These are phyloP conservation scores for Micronycteris hirsuta DNA, from an alignment of 2,113 vertebrate species.

Conservation along the genomic window DNA sequence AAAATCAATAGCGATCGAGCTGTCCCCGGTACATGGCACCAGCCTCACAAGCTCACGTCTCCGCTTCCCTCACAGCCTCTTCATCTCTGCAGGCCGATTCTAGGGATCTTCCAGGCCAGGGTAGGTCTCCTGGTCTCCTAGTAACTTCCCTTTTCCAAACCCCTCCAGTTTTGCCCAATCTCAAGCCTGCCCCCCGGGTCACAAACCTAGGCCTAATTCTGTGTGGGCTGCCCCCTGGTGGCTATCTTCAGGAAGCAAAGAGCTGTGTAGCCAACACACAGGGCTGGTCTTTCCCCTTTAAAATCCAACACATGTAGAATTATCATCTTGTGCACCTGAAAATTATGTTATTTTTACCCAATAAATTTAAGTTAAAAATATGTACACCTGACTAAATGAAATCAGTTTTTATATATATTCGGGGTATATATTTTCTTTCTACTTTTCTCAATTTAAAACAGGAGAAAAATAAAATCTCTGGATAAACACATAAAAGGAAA, in stretches of 20 bases:
- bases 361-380: background rate
- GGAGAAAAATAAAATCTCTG: no score
- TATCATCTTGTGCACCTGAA: background rate
- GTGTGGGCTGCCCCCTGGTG: background rate
- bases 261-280: background rate
- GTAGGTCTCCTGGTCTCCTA: background rate
- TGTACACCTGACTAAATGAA: no score
- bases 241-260: background rate
- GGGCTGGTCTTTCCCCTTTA: background rate
- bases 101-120: background rate
- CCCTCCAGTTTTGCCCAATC: background rate
- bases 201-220: background rate
- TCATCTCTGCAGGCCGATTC: background rate
- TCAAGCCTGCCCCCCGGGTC: no score
- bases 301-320: background rate
- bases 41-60: background rate
- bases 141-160: background rate
- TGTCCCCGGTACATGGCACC: no score
- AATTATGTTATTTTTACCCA: background rate
- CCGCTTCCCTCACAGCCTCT: background rate
- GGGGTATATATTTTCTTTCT: no score
- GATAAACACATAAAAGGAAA: no score
- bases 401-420: no score
- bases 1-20: no score
- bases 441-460: no score